Conservation (phyloP, 2,113 vertebrate species). For the Cynocephalus volans region DNA sequence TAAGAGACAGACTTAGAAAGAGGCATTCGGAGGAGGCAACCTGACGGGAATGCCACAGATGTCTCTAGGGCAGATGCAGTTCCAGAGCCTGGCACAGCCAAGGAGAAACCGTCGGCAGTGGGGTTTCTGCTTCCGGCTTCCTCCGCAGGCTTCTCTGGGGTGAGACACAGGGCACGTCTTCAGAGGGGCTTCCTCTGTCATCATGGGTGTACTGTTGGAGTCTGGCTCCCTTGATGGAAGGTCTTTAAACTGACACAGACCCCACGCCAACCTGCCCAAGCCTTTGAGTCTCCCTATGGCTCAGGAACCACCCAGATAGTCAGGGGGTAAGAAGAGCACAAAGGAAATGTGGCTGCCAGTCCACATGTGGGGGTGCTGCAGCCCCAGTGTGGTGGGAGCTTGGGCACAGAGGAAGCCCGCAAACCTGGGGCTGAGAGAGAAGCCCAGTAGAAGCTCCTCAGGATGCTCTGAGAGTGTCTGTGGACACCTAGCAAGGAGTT, state of each 20-base stretch:
- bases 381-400: accelerated
- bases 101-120: neutral
- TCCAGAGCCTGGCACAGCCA: neutral
- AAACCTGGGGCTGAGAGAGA: neutral
- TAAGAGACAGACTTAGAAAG: neutral
- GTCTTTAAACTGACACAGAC: neutral
- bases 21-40: neutral
- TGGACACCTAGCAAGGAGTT: accelerated
- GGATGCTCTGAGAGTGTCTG: neutral
- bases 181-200: accelerated
- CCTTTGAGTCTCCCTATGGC: neutral
- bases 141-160: neutral
- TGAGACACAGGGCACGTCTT: neutral
- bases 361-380: neutral
- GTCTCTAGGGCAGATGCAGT: neutral
- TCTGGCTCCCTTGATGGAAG: neutral
- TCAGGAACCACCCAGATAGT: neutral
- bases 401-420: neutral
- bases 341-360: neutral
- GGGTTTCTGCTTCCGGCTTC: neutral
- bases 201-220: neutral
- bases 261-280: neutral
- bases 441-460: neutral
- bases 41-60: neutral
- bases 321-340: neutral